Evolutionary conservation across 2,888 invertebrate genomes (phyloP), one percentile per base, ranked within the genome.

Genomic region (Acheta domesticus): DNA sequence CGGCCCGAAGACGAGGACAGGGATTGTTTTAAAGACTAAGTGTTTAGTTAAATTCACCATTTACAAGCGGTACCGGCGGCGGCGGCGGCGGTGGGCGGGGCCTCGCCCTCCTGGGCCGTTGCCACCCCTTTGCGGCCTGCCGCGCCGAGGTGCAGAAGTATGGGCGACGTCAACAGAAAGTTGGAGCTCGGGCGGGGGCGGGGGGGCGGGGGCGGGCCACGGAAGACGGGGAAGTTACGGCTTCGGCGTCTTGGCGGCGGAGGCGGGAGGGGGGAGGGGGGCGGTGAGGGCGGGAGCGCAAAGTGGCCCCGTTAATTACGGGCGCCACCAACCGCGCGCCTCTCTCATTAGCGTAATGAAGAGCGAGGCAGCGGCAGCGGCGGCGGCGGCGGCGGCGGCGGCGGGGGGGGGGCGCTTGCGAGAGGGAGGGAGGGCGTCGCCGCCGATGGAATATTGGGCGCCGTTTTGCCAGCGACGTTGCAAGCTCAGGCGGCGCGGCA

Each of bases 21-120:
- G 81, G 81, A 81, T 80, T 81, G 81, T 81, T 81, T 81, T 81
- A 81, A 77, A 77, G 81, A 78, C 79, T 79, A 79, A 81, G 81
- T 81, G 80, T 80, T 81, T 81, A 80, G 80, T 80, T 80, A 80
- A 80, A 80, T 80, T 80, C 80, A 77, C 79, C 80, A 80, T 80
- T 79, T 79, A 79, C 75, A 49, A 74, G 78, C 77, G 77, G 62
- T n/a, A n/a, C 62, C n/a, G 76, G 11, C 23, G 75, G 23, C 8
- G 76, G n/a, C 11, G 20, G 76, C 16, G 76, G n/a, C 1, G 75
- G 49, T 11, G 49, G 76, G 49, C 19, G 76, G n/a, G n/a, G 76
- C 14, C 62, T 3, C 3, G n/a, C 8, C 16, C 14, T 14, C 62
- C 62, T 14, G 62, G n/a, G 36, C 36, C 36, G 36, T 36, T 36